Percentiles rank a stretch among this genome's conserved stretches.
These are phyloP conservation scores for Caenorhabditis macrosperma DNA, from an alignment of 2,888 invertebrate genomes.

Conservation along the genomic window DNA sequence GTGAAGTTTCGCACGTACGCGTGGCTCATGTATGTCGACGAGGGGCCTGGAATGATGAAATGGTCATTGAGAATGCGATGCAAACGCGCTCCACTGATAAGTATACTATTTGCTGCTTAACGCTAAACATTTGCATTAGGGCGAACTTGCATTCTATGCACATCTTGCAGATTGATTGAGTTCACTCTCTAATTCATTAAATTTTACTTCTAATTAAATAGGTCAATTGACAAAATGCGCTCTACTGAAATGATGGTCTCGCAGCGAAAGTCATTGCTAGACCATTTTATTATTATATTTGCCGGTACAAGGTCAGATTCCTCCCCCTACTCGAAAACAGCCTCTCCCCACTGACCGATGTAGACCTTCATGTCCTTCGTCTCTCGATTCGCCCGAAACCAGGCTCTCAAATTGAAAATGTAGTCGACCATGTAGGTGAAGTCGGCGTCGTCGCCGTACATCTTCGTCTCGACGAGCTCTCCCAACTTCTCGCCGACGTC, in stretches of 20 bases:
- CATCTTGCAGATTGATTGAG: too few relatives aligned
- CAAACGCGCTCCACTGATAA: too few relatives aligned
- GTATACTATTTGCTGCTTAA: neutral
- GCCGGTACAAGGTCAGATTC: too few relatives aligned
- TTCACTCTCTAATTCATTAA: too few relatives aligned
- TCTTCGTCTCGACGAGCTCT: conserved; percentile 41
- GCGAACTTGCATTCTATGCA: too few relatives aligned
- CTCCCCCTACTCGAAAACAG: too few relatives aligned
- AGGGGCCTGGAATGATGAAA: conserved; percentile 25
- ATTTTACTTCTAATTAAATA: too few relatives aligned
- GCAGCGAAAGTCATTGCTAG: too few relatives aligned
- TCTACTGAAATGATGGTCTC: too few relatives aligned
- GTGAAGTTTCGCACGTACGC: conserved; percentile 39
- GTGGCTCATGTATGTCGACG: conserved; percentile 40
- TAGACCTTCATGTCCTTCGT: conserved; percentile 31
- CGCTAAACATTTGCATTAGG: too few relatives aligned
- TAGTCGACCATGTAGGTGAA: conserved; percentile 50
- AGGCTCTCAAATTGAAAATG: conserved; percentile 48
- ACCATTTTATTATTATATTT: too few relatives aligned
- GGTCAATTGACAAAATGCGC: too few relatives aligned
- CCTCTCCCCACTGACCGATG: conserved; percentile 23
- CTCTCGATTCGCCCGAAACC: conserved; percentile 38
- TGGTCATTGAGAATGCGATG: neutral
- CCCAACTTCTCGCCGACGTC: conserved; percentile 45
- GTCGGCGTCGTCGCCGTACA: conserved; percentile 30